Conservation (phyloP, 2,888 invertebrate species). For the Amiota communis region DNA sequence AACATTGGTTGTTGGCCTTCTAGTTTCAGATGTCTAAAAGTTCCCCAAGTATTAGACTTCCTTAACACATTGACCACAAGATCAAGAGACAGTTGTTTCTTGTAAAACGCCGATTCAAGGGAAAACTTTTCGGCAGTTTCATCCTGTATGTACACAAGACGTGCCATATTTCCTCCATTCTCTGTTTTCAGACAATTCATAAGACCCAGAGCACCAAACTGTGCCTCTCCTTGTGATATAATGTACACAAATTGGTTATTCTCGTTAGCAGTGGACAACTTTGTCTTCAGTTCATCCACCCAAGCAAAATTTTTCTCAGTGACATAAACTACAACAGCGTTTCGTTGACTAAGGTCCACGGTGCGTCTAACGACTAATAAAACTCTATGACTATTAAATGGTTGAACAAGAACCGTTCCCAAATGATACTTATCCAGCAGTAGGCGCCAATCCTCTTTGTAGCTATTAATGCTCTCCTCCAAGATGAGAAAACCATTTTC, state of each 20-base stretch:
- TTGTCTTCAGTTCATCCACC: slow-evolving; percentile 86
- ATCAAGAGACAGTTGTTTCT: slow-evolving; percentile 81
- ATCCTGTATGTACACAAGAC: slow-evolving; percentile 82
- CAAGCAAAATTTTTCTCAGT: slow-evolving; percentile 83
- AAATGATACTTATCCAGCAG: slow-evolving; percentile 73
- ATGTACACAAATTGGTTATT: slow-evolving; percentile 78
- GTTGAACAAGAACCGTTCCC: slow-evolving; percentile 78
- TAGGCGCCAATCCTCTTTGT: slow-evolving; percentile 71
- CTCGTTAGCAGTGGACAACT: slow-evolving; percentile 76
- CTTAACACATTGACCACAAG: slow-evolving; percentile 86
- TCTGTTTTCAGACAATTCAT: slow-evolving; percentile 92
- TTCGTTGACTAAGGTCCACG: slow-evolving; percentile 26
- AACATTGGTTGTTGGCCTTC: slow-evolving; percentile 73
- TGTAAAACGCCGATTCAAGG: slow-evolving; percentile 75
- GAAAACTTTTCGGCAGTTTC: slow-evolving; percentile 77
- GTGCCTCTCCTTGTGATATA: slow-evolving; percentile 80
- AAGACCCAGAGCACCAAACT: slow-evolving; percentile 88
- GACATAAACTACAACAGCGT: slow-evolving; percentile 77
- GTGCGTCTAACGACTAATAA: slow-evolving; percentile 78
- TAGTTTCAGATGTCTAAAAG: slow-evolving; percentile 85
- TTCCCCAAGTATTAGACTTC: slow-evolving; percentile 88
- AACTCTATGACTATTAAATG: slow-evolving; percentile 77
- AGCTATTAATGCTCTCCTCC: slow-evolving; percentile 77
- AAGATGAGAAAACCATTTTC: slow-evolving; percentile 82
- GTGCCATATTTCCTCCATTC: slow-evolving; percentile 83